These are phyloP conservation scores for Lethenteron camtschaticum DNA, from an alignment of 2,113 vertebrate genomes.

Conservation along the genomic window DNA sequence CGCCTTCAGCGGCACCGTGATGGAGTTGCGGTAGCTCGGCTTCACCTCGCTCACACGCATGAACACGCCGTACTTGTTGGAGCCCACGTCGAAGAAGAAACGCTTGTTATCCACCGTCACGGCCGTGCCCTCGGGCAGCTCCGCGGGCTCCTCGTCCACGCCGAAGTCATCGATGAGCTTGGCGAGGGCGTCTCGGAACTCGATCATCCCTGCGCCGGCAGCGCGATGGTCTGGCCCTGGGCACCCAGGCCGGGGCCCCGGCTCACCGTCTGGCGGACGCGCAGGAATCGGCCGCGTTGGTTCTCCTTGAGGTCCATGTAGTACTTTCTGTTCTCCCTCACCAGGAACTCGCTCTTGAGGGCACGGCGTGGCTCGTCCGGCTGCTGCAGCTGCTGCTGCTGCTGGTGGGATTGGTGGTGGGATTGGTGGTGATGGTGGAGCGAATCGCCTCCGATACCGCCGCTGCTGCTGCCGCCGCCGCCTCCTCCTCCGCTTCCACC, in stretches of 20 bases:
- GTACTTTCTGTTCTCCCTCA: slow-evolving; percentile 95
- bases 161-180: slow-evolving; percentile 99
- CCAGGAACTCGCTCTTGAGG: slow-evolving; percentile 90
- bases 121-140: slow-evolving; percentile 92
- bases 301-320: slow-evolving; percentile 99
- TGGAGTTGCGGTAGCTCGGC: slow-evolving; percentile 95
- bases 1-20: slow-evolving; percentile 86
- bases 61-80: slow-evolving; percentile 97
- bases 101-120: slow-evolving; percentile 99
- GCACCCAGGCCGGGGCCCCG: slow-evolving; percentile 86
- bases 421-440: too few relatives aligned
- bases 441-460: too few relatives aligned
- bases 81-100: slow-evolving; percentile 98
- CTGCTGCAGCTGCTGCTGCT: slow-evolving; percentile 26
- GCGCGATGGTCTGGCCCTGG: slow-evolving; percentile 88
- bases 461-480: too few relatives aligned
- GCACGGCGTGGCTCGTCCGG: slow-evolving; percentile 80
- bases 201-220: slow-evolving; percentile 85
- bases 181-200: slow-evolving; percentile 89
- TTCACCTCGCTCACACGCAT: slow-evolving; percentile 98
- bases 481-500: too few relatives aligned
- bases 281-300: slow-evolving; percentile 86
- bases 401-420: too few relatives aligned
- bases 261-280: slow-evolving; percentile 91
- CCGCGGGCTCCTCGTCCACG: slow-evolving; percentile 88